Evolutionary conservation across 2,888 invertebrate species (phyloP).

Genomic region (Lissonota sp.): DNA sequence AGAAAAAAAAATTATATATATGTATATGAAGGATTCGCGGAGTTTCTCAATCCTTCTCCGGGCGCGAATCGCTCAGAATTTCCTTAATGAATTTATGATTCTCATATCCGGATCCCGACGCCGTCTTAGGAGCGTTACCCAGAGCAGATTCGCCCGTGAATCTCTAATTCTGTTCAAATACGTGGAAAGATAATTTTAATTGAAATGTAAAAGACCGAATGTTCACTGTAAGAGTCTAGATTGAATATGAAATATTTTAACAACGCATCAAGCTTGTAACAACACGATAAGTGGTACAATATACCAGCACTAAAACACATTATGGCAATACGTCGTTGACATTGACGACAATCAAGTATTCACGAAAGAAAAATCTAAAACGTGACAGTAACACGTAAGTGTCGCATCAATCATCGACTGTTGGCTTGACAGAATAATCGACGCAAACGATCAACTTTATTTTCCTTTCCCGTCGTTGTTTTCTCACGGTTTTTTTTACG

Average conservation of each 20-base stretch:
- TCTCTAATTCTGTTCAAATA: not conserved
- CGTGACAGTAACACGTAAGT: conserved; percentile 55
- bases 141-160: conserved; percentile 53
- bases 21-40: too few species aligned
- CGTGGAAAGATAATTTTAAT: not conserved
- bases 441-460: conserved; percentile 39
- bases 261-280: conserved; percentile 15
- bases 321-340: conserved; percentile 14
- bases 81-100: conserved; percentile 71
- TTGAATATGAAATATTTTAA: conserved; percentile 23
- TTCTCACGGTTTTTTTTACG: not conserved
- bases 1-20: too few species aligned
- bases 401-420: conserved; percentile 60
- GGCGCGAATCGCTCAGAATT: too few species aligned
- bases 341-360: conserved; percentile 40
- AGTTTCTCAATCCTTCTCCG: too few species aligned
- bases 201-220: not conserved
- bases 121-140: conserved; percentile 67
- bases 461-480: not conserved
- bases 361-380: conserved; percentile 42
- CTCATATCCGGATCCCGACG: conserved; percentile 69
- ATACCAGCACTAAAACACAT: conserved; percentile 5
- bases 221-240: not conserved
- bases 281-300: conserved; percentile 39
- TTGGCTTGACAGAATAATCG: conserved; percentile 50